These are phyloP conservation scores for Intellagama lesueurii DNA, from an alignment of 2,797 vertebrate species.

Conservation along the genomic window DNA sequence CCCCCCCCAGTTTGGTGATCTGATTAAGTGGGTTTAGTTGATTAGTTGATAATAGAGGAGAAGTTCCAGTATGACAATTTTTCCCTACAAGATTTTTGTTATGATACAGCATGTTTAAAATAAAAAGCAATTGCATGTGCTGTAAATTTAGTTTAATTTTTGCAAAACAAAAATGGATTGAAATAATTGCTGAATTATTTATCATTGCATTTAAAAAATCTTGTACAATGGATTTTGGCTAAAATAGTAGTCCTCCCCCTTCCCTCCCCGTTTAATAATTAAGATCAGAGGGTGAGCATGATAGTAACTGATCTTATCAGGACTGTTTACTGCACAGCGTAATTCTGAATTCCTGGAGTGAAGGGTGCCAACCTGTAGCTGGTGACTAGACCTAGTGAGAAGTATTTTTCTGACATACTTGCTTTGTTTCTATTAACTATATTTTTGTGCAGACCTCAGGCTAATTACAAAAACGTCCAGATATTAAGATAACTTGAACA, in stretches of 20 bases:
- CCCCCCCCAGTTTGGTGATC: conserved; percentile 34
- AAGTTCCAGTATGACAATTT: conserved; percentile 48
- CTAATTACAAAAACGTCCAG: conserved; percentile 77
- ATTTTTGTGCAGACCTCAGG: conserved; percentile 82
- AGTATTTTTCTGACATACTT: conserved; percentile 82
- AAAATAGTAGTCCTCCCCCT: conserved; percentile 40
- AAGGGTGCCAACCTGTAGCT: conserved; percentile 83
- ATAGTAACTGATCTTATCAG: conserved; percentile 45
- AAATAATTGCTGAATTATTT: conserved; percentile 25
- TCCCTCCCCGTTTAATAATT: conserved; percentile 22
- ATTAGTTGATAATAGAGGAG: conserved; percentile 63
- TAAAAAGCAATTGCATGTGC: conserved; percentile 25
- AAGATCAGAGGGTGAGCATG: neutral
- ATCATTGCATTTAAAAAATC: conserved; percentile 18
- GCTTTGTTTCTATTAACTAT: conserved; percentile 82
- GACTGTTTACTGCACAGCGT: conserved; percentile 53
- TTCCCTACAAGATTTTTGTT: conserved; percentile 54
- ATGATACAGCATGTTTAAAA: conserved; percentile 43
- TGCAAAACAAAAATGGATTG: conserved; percentile 45
- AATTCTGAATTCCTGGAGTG: conserved; percentile 77
- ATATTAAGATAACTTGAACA: conserved; percentile 79
- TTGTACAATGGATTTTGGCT: conserved; percentile 59
- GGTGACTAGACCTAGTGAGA: conserved; percentile 86
- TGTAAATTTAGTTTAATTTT: conserved; percentile 45
- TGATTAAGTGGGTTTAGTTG: conserved; percentile 57